These are phyloP conservation scores for Anneissia japonica DNA, from an alignment of 35 echinoderm and acorn worm species.

Conservation along the genomic window DNA sequence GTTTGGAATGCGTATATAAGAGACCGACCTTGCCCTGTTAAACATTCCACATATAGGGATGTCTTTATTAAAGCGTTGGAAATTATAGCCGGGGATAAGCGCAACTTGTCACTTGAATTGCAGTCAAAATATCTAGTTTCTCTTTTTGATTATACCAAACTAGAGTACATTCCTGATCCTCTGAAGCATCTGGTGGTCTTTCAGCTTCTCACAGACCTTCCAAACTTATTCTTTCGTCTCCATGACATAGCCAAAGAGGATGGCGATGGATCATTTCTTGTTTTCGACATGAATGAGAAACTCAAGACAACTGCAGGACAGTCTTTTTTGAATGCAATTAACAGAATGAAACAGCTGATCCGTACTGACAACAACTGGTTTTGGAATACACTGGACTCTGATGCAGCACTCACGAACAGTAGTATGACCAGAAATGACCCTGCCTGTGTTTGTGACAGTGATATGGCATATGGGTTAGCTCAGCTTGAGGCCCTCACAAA, in stretches of 20 bases:
- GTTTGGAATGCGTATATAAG: neutral
- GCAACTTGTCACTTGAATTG: neutral
- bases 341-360: neutral
- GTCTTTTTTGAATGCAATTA: neutral
- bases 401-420: too few relatives aligned
- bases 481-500: too few relatives aligned
- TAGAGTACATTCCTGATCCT: neutral
- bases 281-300: neutral
- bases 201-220: neutral
- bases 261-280: neutral
- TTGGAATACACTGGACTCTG: too few relatives aligned
- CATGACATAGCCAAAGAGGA: neutral
- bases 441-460: too few relatives aligned
- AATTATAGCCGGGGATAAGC: neutral
- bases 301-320: neutral
- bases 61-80: neutral
- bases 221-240: neutral
- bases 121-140: neutral
- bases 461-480: too few relatives aligned
- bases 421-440: too few relatives aligned
- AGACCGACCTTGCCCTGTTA: neutral
- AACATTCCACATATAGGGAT: neutral
- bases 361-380: neutral
- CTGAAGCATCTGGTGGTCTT: neutral
- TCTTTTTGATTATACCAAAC: neutral